Evolutionary conservation across 2,113 vertebrate species (phyloP).

Genomic region (Calidris pugnax): DNA sequence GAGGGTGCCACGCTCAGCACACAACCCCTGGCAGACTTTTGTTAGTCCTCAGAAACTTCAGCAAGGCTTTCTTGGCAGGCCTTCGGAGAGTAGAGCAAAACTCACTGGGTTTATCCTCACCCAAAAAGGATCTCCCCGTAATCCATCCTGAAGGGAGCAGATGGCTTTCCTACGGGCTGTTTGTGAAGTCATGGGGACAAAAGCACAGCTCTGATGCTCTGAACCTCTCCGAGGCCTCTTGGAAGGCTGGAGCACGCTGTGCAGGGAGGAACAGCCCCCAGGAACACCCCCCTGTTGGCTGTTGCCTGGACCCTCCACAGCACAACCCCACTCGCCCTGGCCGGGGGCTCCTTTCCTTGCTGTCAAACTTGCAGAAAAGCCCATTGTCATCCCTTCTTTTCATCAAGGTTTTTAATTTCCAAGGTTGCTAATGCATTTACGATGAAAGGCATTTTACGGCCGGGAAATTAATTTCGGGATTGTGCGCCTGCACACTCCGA

Average conservation of each 20-base stretch:
- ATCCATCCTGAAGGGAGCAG: not conserved
- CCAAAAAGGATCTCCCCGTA: not conserved
- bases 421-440: slow-evolving; percentile 42
- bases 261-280: not conserved
- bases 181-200: not conserved
- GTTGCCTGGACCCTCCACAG: not conserved
- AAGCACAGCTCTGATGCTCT: not conserved
- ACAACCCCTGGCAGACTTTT: not conserved
- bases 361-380: not conserved
- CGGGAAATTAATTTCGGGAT: slow-evolving; percentile 53
- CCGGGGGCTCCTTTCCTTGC: not conserved
- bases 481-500: not conserved
- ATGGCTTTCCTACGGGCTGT: not conserved
- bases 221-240: not conserved
- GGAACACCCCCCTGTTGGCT: fast-evolving
- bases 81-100: not conserved
- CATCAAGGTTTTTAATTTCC: slow-evolving; percentile 8
- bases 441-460: slow-evolving; percentile 45
- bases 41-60: not conserved
- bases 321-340: not conserved
- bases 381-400: not conserved
- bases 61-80: not conserved
- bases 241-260: not conserved
- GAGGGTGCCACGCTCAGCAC: not conserved
- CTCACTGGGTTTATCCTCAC: not conserved